Base-by-base conservation (phyloP, 2,888 invertebrate genomes). In the Zhengitettix transpicula region DNA sequence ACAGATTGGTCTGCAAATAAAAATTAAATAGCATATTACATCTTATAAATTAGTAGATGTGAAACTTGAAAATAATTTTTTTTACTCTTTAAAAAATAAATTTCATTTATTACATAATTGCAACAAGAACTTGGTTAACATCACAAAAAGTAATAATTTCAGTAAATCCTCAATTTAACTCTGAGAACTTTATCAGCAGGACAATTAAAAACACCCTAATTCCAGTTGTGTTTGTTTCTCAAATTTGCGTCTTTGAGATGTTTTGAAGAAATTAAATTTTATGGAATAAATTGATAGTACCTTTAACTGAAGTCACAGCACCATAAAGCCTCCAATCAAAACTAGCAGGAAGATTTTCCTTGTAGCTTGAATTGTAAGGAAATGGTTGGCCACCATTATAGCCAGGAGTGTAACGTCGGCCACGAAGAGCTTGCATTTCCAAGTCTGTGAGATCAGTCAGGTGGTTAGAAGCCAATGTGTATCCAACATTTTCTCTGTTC, bases 291-390 rank as follows among this genome's bases (percentile, higher is more conserved):
- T 28, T 5, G 7, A 52, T n/a, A 7, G 60, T 66, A 88, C 89
- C 90, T 85, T 86, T 92, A 11, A 96, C 95, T 0, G 92, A 94
- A 0, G 92, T 93, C 1, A 96, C 94, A 58, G 95, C 96, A 12
- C 96, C 96, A 67, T 79, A 84, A 1, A 96, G 73, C 66, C 95
- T 84, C 96, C 96, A 97, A 73, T 97, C 95, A 67, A 85, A 80
- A 65, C 81, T 82, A 0, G 83, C 79, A 0, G 96, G 95, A 51
- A 92, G 66, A 58, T 77, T 76, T 2, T 67, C 65, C 1, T 68
- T 52, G 14, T 74, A 70, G 3, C 81, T 69, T 11, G 77, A 72
- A 62, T 82, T 76, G 70, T 89, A 84, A 0, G 89, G 88, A 76
- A 94, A 96, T 0, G 85, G 82, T 10, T 81, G 75, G 17, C 92